Evolutionary conservation across 2,888 invertebrate species (phyloP).

Genomic region (Patella pellucida): DNA sequence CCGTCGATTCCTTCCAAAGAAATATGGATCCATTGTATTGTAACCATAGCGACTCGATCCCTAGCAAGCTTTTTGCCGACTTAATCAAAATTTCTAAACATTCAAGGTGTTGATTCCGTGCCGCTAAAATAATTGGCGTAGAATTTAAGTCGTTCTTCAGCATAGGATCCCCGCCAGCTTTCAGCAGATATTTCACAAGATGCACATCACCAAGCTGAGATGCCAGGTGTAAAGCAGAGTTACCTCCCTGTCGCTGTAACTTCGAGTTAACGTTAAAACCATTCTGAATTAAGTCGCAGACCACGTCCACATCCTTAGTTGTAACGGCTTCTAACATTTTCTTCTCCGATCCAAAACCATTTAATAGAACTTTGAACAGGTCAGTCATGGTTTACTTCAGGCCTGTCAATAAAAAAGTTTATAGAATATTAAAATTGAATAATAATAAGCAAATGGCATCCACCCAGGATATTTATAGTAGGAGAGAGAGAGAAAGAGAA

Average conservation of each 20-base stretch:
- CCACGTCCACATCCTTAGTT: slow-evolving; percentile 32
- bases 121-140: slow-evolving; percentile 37
- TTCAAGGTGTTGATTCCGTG: slow-evolving; percentile 29
- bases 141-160: slow-evolving; percentile 38
- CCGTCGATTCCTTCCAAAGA: slow-evolving; percentile 27
- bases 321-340: slow-evolving; percentile 40
- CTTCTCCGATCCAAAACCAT: slow-evolving; percentile 25
- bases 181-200: slow-evolving; percentile 34
- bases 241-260: slow-evolving; percentile 43
- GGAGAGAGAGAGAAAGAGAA: too few relatives aligned
- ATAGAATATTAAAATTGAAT: too few relatives aligned
- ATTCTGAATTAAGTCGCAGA: slow-evolving; percentile 38
- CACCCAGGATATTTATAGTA: too few relatives aligned
- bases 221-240: slow-evolving; percentile 45
- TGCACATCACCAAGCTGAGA: slow-evolving; percentile 30
- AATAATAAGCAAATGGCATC: too few relatives aligned
- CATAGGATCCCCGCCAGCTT: slow-evolving; percentile 37
- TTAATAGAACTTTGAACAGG: slow-evolving; percentile 4
- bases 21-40: slow-evolving; percentile 27
- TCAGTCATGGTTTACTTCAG: slow-evolving; percentile 13
- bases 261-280: slow-evolving; percentile 37
- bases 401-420: neutral
- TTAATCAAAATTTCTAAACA: slow-evolving; percentile 35
- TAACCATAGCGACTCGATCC: slow-evolving; percentile 38
- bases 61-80: slow-evolving; percentile 24